Evolutionary conservation across 2,797 vertebrate species (phyloP).

Genomic region (Phyllotis vaccarum): DNA sequence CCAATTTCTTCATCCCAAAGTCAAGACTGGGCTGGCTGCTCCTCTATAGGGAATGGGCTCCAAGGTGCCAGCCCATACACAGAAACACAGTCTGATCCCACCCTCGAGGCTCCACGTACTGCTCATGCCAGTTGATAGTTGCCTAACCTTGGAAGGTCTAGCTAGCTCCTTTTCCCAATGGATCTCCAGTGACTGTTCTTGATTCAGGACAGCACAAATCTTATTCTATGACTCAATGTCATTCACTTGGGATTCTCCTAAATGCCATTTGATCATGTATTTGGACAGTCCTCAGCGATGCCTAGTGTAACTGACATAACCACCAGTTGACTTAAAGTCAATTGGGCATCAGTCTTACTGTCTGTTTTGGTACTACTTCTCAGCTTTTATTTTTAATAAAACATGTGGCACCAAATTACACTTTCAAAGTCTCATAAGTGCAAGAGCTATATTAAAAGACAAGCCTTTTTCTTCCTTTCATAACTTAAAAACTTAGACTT

Average conservation of each 20-base stretch:
- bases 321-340: conserved; percentile 53
- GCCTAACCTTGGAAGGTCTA: too few relatives aligned
- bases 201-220: not conserved
- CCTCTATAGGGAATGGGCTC: too few relatives aligned
- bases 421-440: conserved; percentile 61
- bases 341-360: conserved; percentile 2
- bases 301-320: not conserved
- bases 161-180: too few relatives aligned
- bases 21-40: too few relatives aligned
- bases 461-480: conserved; percentile 18
- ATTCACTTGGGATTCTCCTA: not conserved
- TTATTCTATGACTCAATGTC: not conserved
- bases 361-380: conserved; percentile 60
- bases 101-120: too few relatives aligned
- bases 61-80: too few relatives aligned
- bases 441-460: conserved; percentile 66
- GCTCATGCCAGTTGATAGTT: too few relatives aligned
- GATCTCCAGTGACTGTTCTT: too few relatives aligned
- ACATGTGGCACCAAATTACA: conserved; percentile 69
- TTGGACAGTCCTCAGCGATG: conserved; percentile 49
- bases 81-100: too few relatives aligned
- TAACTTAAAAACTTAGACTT: conserved; percentile 46
- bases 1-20: too few relatives aligned
- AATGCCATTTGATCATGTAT: not conserved
- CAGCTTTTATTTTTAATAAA: conserved; percentile 70